Evolutionary conservation across 2,888 invertebrate genomes (phyloP).

Genomic region (Eudemis profundana): DNA sequence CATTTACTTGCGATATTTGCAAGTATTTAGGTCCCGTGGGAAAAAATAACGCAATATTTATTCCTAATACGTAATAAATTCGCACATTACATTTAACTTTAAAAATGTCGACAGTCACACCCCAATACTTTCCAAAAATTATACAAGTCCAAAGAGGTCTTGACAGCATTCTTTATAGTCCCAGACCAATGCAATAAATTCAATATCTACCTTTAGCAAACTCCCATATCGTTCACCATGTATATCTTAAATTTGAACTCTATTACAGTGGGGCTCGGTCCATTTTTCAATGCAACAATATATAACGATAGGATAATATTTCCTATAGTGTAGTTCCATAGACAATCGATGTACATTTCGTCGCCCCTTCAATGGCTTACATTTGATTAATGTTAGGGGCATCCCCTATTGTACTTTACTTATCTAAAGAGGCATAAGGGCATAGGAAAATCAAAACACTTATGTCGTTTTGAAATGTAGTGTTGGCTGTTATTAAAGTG

Average conservation of each 20-base stretch:
- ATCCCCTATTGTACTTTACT: slow-evolving; percentile 66
- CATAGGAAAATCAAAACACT: slow-evolving; percentile 20
- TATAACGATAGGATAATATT: slow-evolving; percentile 9
- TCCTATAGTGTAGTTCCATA: slow-evolving; percentile 57
- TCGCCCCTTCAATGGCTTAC: slow-evolving; percentile 79
- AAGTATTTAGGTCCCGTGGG: too few species aligned
- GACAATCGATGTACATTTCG: slow-evolving; percentile 75
- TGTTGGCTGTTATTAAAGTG: slow-evolving; percentile 58
- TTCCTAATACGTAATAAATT: not conserved
- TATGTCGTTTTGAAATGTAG: slow-evolving; percentile 48
- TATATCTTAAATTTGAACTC: not conserved
- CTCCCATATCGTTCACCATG: not conserved
- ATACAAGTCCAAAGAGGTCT: slow-evolving; percentile 28
- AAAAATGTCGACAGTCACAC: slow-evolving; percentile 26
- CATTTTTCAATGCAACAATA: not conserved
- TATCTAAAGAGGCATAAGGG: slow-evolving; percentile 53
- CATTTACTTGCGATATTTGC: too few species aligned
- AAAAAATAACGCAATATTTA: not conserved
- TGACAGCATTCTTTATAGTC: slow-evolving; percentile 58
- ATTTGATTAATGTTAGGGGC: slow-evolving; percentile 79
- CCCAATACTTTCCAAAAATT: slow-evolving; percentile 26
- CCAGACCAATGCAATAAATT: slow-evolving; percentile 64
- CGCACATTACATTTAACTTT: slow-evolving; percentile 5
- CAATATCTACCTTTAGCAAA: slow-evolving; percentile 26
- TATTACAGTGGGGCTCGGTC: slow-evolving; percentile 3